phyloP scores from a whole-genome alignment of 2,797 vertebrate species.

The Thunnus albacares region DNA sequence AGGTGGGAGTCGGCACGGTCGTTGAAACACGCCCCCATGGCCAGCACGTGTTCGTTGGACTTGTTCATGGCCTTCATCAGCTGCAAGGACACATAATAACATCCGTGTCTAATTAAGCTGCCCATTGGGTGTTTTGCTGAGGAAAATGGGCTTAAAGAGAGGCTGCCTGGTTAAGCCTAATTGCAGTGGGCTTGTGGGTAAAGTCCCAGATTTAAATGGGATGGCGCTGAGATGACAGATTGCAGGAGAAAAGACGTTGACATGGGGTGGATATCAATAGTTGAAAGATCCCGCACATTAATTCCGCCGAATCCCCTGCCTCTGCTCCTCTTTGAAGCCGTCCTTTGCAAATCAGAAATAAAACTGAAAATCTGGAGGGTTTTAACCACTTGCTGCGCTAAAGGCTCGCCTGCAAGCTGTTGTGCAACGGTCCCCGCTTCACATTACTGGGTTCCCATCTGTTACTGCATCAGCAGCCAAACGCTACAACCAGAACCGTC shows the following conservation, averaged over 20 bases:
- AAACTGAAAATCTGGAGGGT: constrained; percentile 72
- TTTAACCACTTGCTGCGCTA: constrained; percentile 71
- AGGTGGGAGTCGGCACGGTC: constrained; percentile 97
- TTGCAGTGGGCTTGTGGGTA: constrained; percentile 60
- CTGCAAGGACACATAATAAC: constrained; percentile 81
- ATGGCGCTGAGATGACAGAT: constrained; percentile 58
- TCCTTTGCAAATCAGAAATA: constrained; percentile 54
- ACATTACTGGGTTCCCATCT: constrained; percentile 74
- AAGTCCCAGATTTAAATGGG: constrained; percentile 34
- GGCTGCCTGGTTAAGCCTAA: constrained; percentile 63
- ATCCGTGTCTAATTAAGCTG: constrained; percentile 50
- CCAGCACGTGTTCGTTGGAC: constrained; percentile 98
- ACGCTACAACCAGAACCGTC: constrained; percentile 49
- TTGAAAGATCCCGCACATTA: constrained; percentile 47
- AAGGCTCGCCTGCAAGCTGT: constrained; percentile 67
- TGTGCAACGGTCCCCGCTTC: constrained; percentile 58
- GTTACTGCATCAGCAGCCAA: constrained; percentile 68
- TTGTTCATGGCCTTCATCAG: constrained; percentile 99
- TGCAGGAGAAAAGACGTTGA: constrained; percentile 30
- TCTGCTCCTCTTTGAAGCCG: constrained; percentile 46
- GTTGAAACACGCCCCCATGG: constrained; percentile 97
- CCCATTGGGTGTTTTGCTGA: constrained; percentile 32
- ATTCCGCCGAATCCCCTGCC: constrained; percentile 41
- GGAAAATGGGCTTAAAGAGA: constrained; percentile 37
- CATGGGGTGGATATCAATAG: constrained; percentile 38